Evolutionary conservation across 2,797 vertebrate genomes (phyloP).

Genomic region (Typhlichthys eigenmanni): DNA sequence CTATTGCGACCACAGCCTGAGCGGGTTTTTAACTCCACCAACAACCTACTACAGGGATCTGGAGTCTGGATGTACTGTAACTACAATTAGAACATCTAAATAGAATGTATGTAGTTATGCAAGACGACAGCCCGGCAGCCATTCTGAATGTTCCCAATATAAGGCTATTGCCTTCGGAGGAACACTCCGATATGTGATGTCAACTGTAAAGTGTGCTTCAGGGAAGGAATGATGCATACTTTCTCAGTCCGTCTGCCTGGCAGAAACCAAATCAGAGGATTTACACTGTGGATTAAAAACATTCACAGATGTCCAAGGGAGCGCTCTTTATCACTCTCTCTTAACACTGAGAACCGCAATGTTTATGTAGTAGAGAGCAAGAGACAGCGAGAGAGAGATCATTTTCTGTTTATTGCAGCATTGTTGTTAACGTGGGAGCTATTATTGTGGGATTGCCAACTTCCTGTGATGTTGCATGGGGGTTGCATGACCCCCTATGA

Average conservation of each 20-base stretch:
- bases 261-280: conserved; percentile 39
- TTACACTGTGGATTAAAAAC: conserved; percentile 30
- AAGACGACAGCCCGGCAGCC: conserved; percentile 51
- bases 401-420: background rate
- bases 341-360: conserved; percentile 20
- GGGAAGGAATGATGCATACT: conserved; percentile 47
- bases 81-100: conserved; percentile 35
- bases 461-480: conserved; percentile 30
- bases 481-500: conserved; percentile 20
- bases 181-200: conserved; percentile 58
- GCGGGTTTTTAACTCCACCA: conserved; percentile 57
- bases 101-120: conserved; percentile 56
- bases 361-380: conserved; percentile 28
- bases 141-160: conserved; percentile 56
- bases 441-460: conserved; percentile 49
- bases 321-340: background rate
- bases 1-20: conserved; percentile 41
- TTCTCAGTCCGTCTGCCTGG: conserved; percentile 12
- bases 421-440: conserved; percentile 31
- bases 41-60: conserved; percentile 51
- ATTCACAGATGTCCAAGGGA: conserved; percentile 30
- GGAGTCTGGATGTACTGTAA: conserved; percentile 39
- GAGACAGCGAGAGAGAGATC: background rate
- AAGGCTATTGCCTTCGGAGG: conserved; percentile 61
- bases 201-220: conserved; percentile 57